Percentiles rank a stretch among this genome's conserved stretches.
Evolutionary conservation across 2,797 vertebrate species (phyloP).

Genomic region (Bryconaethiops microstoma): DNA sequence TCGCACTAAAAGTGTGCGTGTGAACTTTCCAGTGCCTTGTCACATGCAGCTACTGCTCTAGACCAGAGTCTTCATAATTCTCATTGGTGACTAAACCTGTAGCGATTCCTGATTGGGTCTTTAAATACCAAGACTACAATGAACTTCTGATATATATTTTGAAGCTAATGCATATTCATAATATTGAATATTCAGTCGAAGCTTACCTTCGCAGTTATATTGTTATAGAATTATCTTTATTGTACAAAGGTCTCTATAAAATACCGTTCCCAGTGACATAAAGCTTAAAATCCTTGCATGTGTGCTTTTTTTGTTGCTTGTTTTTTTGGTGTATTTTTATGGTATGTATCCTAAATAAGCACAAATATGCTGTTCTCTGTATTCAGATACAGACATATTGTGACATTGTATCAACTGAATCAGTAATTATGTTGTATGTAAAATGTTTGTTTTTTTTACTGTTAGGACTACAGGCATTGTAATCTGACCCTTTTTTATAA

Average conservation of each 20-base stretch:
- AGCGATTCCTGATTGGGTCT: constrained; percentile 6
- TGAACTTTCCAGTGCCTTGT: background rate
- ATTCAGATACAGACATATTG: constrained; percentile 21
- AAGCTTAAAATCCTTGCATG: constrained; percentile 55
- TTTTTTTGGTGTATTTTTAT: constrained; percentile 21
- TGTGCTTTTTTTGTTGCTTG: constrained; percentile 34
- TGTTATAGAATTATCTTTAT: constrained; percentile 63
- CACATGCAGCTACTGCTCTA: background rate
- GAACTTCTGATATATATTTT: constrained; percentile 60
- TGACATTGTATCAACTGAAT: constrained; percentile 11
- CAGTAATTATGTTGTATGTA: constrained; percentile 18
- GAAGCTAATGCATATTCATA: constrained; percentile 71
- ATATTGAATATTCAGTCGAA: constrained; percentile 66
- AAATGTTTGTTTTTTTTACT: background rate
- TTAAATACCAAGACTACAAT: constrained; percentile 18
- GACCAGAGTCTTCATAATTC: background rate
- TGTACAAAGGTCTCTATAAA: constrained; percentile 47
- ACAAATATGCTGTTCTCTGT: constrained; percentile 29
- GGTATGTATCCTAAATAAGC: constrained; percentile 35
- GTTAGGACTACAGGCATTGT: constrained; percentile 4
- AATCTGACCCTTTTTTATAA: background rate
- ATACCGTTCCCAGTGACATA: constrained; percentile 56
- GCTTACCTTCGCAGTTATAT: constrained; percentile 74
- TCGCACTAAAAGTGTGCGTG: background rate
- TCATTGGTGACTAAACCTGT: background rate